A percentile compares a stretch with the other conserved stretches of the same genome.
Conservation (phyloP, 2,113 vertebrate species). For the Barnardius zonarius region DNA sequence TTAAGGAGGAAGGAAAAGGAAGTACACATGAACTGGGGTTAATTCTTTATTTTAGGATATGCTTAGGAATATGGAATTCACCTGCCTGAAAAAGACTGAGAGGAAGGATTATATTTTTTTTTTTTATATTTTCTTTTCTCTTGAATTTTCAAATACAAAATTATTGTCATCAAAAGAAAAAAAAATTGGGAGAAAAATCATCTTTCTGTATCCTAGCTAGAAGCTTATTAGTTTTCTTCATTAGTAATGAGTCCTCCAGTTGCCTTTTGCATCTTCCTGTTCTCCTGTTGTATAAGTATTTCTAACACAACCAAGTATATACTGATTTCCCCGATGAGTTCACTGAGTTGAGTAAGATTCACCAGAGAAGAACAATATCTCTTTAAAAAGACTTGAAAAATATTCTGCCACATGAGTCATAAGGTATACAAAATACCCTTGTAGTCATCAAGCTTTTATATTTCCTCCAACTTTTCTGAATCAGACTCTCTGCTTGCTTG, state of each 20-base stretch:
- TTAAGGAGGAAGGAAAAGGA: background rate
- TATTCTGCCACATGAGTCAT: background rate
- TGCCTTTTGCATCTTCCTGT: background rate
- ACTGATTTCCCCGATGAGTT: background rate
- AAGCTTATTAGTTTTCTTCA: background rate
- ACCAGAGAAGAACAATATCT: background rate
- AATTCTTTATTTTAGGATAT: background rate
- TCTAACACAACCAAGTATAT: background rate
- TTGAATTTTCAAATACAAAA: background rate
- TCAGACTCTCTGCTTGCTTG: background rate
- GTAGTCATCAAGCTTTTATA: background rate
- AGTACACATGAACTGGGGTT: accelerated
- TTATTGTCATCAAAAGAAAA: background rate
- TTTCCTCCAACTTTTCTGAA: background rate
- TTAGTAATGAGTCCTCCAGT: background rate
- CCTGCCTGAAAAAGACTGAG: background rate
- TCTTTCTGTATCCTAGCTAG: background rate
- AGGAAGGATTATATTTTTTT: background rate
- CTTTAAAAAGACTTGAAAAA: background rate
- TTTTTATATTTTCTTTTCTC: background rate
- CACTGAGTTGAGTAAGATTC: background rate
- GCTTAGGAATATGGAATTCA: background rate
- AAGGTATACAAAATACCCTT: background rate
- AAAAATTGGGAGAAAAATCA: background rate
- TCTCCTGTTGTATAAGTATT: background rate